A percentile compares a stretch with the other conserved stretches of the same genome.
These are phyloP conservation scores for Tiliacea citrago DNA, from an alignment of 2,888 invertebrate species.

Conservation along the genomic window DNA sequence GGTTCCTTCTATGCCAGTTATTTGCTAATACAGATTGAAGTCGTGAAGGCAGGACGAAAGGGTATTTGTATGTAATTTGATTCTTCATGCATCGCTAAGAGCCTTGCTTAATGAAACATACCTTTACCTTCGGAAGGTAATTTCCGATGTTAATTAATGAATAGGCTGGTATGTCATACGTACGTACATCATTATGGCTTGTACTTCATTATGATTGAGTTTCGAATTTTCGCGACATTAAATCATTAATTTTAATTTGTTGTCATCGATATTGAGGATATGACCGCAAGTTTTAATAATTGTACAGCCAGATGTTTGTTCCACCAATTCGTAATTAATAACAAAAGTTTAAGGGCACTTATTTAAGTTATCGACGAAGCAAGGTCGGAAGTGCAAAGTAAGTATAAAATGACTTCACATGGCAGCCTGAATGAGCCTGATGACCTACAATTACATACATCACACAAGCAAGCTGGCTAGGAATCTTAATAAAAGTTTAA, in stretches of 20 bases:
- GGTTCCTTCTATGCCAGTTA: neutral
- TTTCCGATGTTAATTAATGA: conserved; percentile 29
- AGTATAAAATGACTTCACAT: no score
- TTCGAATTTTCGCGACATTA: neutral
- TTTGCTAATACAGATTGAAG: conserved; percentile 9
- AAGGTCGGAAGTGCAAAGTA: no score
- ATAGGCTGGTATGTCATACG: neutral
- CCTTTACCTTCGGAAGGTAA: conserved; percentile 30
- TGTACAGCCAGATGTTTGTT: neutral
- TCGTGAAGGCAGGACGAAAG: conserved; percentile 21
- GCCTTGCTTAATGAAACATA: conserved; percentile 68
- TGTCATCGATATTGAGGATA: neutral
- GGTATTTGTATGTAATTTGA: conserved; percentile 70
- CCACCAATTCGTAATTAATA: neutral
- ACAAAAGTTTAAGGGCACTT: conserved; percentile 51
- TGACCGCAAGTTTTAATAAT: neutral
- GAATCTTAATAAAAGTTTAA: no score
- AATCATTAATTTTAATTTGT: neutral
- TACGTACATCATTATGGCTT: neutral
- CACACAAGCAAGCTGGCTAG: conserved; percentile 12
- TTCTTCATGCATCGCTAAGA: conserved; percentile 76
- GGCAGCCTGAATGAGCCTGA: neutral
- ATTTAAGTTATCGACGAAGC: no score
- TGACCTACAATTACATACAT: conserved; percentile 26
- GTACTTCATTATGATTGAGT: neutral